Evolutionary conservation across 2,797 vertebrate species (phyloP), one percentile per base, ranked within the genome.

Genomic region (Oreochromis mossambicus): DNA sequence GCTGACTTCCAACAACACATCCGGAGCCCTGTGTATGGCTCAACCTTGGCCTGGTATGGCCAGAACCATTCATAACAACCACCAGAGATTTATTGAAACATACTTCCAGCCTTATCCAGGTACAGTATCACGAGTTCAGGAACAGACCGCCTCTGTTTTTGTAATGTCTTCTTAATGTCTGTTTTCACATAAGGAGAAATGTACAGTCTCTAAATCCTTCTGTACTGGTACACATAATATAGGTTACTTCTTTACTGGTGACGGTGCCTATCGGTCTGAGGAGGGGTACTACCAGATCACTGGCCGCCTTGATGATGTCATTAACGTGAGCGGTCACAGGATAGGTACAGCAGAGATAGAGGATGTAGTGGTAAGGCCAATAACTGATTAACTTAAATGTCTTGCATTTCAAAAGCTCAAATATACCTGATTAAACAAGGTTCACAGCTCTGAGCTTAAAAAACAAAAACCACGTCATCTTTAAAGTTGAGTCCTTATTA

Each of bases 211-310:
- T 48, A 12, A 50, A 68, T 7, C 29, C 85, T 78, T 90, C 2
- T 52, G 4, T 79, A 32, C 68, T n/a, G 82, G 41, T 77, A 2
- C 17, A 43, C 10, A 46, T 48, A 29, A 19, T 32, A 29, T 19
- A 99, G 98, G 98, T 81, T 97, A 97, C 90, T 99, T 98, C 93
- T 99, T 98, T 87, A 98, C 98, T 4, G 98, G 98, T 2, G 98
- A 99, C 7, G 97, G 98, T 21, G 98, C 97, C 7, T 88, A 97
- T 92, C 96, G 98, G 58, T 97, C 96, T 1, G 73, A 96, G 78
- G 91, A 97, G 3, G 98, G 98, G 6, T 97, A 98, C 89, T 99
- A 99, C 91, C 97, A 99, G 95, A 98, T 99, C 90, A 98, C 97
- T 0, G 98, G 98, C 15, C 97, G 98, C 52, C 97, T 99, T 89